These are phyloP conservation scores for Uropsilus gracilis DNA, from an alignment of 2,113 vertebrate genomes.

Conservation along the genomic window DNA sequence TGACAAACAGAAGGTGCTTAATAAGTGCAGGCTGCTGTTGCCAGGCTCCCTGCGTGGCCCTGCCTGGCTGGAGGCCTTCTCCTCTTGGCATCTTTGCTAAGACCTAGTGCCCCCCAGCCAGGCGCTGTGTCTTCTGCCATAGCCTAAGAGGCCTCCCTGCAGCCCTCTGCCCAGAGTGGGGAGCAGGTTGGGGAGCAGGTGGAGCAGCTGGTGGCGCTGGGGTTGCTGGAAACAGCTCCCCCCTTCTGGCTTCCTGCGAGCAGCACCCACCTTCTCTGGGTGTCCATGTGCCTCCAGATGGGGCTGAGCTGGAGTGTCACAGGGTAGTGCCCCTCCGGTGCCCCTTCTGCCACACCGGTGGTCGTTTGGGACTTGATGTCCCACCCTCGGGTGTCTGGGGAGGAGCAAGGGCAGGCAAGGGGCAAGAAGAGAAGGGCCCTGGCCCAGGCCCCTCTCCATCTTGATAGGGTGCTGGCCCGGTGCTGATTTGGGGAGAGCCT, in stretches of 20 bases:
- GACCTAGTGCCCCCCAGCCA: rapidly evolving
- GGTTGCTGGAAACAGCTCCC: no score
- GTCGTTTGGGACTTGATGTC: background rate
- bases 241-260: background rate
- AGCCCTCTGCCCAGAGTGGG: background rate
- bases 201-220: background rate
- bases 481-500: no score
- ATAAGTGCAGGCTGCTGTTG: background rate
- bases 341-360: background rate
- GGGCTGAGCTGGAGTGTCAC: background rate
- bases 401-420: background rate
- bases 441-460: background rate
- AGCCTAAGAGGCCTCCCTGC: background rate
- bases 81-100: background rate
- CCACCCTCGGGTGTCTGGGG: background rate
- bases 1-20: background rate
- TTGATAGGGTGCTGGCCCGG: background rate
- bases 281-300: rapidly evolving
- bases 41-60: background rate
- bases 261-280: background rate
- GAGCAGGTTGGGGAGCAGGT: no score
- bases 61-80: background rate
- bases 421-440: background rate
- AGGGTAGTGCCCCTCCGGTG: rapidly evolving
- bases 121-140: background rate